Percentiles rank a stretch among this genome's conserved stretches.
These are phyloP conservation scores for Daboia siamensis DNA, from an alignment of 2,113 vertebrate genomes.

Conservation along the genomic window DNA sequence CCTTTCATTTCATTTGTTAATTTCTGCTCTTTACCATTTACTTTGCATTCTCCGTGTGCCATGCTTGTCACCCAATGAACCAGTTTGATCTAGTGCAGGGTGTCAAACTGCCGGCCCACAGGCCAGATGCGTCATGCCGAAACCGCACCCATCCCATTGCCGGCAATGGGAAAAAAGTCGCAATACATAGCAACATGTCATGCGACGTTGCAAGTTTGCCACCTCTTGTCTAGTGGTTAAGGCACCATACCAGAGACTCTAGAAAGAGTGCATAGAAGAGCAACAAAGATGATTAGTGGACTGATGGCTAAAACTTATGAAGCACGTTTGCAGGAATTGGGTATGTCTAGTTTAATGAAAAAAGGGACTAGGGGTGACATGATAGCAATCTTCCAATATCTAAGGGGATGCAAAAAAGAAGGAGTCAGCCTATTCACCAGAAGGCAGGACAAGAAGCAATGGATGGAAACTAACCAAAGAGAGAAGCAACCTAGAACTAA, in stretches of 20 bases:
- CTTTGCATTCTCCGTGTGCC: not conserved
- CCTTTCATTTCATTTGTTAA: not conserved
- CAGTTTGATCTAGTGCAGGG: not conserved
- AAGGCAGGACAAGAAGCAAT: not conserved
- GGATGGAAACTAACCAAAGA: not conserved
- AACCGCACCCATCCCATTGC: too few relatives aligned
- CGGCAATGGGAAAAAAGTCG: too few relatives aligned
- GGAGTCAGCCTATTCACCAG: not conserved
- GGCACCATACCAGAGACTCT: not conserved
- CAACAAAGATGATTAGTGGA: not conserved
- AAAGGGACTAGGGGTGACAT: not conserved
- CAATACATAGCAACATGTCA: too few relatives aligned
- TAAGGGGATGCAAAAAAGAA: not conserved
- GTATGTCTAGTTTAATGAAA: not conserved
- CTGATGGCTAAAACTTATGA: not conserved
- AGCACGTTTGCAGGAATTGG: not conserved
- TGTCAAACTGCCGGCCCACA: too few relatives aligned
- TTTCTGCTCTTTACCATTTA: not conserved
- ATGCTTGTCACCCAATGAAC: not conserved
- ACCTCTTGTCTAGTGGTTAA: too few relatives aligned
- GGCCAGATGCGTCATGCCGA: too few relatives aligned
- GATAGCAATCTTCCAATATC: not conserved
- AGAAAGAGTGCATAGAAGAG: not conserved
- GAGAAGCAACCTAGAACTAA: not conserved
- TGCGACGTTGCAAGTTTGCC: too few relatives aligned